Conservation (phyloP, 2,113 vertebrate genomes). For the Gyps fulvus region DNA sequence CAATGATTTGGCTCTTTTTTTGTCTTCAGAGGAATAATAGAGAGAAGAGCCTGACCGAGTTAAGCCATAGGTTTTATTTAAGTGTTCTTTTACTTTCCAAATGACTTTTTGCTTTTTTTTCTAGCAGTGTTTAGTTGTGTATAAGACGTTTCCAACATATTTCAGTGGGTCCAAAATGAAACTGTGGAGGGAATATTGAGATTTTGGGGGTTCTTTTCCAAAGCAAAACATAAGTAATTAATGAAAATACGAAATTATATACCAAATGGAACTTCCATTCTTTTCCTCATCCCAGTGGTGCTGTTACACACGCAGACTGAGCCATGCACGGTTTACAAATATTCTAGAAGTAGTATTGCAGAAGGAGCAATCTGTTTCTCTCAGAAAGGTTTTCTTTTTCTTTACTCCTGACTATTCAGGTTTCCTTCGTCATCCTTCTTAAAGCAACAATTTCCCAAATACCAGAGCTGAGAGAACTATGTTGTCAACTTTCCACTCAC, state of each 20-base stretch:
- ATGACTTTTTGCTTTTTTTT: neutral
- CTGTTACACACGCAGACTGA: neutral
- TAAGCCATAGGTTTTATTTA: neutral
- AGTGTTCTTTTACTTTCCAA: neutral
- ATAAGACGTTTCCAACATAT: neutral
- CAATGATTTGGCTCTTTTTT: neutral
- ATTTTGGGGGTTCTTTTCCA: neutral
- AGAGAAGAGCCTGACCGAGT: neutral
- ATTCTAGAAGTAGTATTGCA: neutral
- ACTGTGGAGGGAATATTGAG: neutral
- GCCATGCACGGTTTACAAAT: rapidly evolving
- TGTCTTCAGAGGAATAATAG: neutral
- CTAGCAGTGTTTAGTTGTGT: neutral
- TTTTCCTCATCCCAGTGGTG: neutral
- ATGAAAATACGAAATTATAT: neutral
- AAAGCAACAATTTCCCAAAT: neutral
- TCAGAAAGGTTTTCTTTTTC: neutral
- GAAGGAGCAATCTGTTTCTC: neutral
- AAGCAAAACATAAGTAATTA: neutral
- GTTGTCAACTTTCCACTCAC: neutral
- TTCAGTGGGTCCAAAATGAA: neutral
- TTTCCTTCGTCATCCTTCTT: neutral
- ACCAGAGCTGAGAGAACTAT: neutral
- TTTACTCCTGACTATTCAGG: neutral
- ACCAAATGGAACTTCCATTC: neutral